Base-by-base conservation (phyloP, 2,797 vertebrate species). In the Hippoglossus hippoglossus region DNA sequence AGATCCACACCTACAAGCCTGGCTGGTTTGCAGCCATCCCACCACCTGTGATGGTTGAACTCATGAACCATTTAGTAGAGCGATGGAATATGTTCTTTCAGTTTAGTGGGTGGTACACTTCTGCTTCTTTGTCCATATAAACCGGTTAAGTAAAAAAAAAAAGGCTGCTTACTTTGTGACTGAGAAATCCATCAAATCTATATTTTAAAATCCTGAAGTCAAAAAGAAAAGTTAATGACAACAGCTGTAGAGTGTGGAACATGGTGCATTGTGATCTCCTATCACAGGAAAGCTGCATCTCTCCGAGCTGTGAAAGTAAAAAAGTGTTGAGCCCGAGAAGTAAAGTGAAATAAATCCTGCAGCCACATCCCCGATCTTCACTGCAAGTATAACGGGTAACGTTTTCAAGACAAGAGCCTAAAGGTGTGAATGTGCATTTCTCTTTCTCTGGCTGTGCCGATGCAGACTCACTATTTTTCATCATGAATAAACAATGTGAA, bases 401-500 rank as follows among this genome's bases (percentile, higher is more conserved):
- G 12, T 57, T 57, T 57, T 34, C 31, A 57, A 15, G 31, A 16
- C 3, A 21, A 34, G 26, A 56, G 16, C 31, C 28, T 5, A 7
- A 47, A 34, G 31, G 25, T 54, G 15, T 26, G 52, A 28, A 57
- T 22, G 31, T 54, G 55, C 18, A 28, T 55, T 25, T 55, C 53
- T 55, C 46, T n/a, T 21, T 56, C 54, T n/a, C 51, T 50, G 49
- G 9, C 49, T 50, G 46, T 47, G 18, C 16, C 50, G 11, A 52
- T 4, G 12, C 50, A 11, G 50, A 55, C 16, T 19, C 15, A 25
- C 53, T 55, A 16, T 31, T 55, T 31, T 19, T 55, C 53, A n/a
- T 41, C 55, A 57, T 57, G 16, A 57, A 21, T 60, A 41, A 24
- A 44, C 58, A 60, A 60, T 22, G 34, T n/a, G 46, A 18, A 9